These are phyloP conservation scores for Pteria penguin DNA, from an alignment of 2,888 invertebrate species.

Conservation along the genomic window DNA sequence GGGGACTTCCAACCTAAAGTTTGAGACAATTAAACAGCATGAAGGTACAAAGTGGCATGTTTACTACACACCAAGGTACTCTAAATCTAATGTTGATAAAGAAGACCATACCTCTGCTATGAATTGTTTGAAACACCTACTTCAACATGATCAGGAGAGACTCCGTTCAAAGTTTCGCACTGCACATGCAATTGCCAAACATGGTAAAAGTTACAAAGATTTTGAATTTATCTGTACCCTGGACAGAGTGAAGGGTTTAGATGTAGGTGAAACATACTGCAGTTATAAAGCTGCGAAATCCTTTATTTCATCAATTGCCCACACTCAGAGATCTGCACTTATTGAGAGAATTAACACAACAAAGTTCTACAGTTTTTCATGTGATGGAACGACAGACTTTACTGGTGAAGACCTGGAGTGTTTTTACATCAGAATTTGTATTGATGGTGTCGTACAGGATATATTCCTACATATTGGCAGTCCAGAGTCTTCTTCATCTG, in stretches of 20 bases:
- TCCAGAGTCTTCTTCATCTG: not conserved
- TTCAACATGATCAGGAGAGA: not conserved
- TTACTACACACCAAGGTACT: not conserved
- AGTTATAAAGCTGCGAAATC: conserved; percentile 3
- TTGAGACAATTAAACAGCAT: not conserved
- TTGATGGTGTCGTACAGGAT: conserved; percentile 1
- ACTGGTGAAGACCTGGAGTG: conserved; percentile 12
- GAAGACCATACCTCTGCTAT: not conserved
- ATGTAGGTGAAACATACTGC: not conserved
- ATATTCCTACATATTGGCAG: conserved; percentile 5
- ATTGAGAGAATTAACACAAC: not conserved
- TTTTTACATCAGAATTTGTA: not conserved
- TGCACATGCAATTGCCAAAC: conserved; percentile 6
- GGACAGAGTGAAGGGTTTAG: not conserved
- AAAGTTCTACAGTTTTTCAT: not conserved
- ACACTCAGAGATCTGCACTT: not conserved
- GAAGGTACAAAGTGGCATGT: not conserved
- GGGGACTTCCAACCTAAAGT: not conserved
- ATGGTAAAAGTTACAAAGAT: not conserved
- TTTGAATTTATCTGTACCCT: conserved; percentile 2
- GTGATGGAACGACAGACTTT: not conserved
- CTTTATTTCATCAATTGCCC: not conserved
- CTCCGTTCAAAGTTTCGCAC: not conserved
- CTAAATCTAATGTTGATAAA: not conserved
- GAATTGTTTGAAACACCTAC: not conserved